These are phyloP conservation scores for Corythaixoides concolor DNA, from an alignment of 2,113 vertebrate genomes.

Conservation along the genomic window DNA sequence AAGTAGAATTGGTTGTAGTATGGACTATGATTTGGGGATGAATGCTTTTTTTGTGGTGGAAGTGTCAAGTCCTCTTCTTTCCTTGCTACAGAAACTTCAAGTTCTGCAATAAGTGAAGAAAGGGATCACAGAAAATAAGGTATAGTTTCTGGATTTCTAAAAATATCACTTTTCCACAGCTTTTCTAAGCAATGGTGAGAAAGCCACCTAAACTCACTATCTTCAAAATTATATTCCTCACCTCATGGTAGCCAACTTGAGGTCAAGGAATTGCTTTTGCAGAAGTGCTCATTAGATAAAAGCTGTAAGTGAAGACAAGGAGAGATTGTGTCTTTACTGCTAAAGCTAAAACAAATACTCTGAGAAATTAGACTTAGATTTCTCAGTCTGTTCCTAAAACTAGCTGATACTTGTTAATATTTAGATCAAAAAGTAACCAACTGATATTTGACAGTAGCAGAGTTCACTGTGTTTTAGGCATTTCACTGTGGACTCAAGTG, in stretches of 20 bases:
- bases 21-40: neutral
- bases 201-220: neutral
- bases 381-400: neutral
- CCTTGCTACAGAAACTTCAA: neutral
- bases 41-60: neutral
- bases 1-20: neutral
- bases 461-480: neutral
- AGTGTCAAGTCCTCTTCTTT: neutral
- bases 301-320: neutral
- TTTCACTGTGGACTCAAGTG: neutral
- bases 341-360: neutral
- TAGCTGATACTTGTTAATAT: neutral
- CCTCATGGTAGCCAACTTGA: neutral
- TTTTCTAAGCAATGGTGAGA: neutral
- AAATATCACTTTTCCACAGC: neutral
- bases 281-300: neutral
- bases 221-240: neutral
- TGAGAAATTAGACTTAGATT: neutral
- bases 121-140: neutral
- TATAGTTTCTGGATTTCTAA: neutral
- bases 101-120: neutral
- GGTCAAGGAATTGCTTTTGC: neutral
- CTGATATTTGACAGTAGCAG: neutral
- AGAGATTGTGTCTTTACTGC: neutral
- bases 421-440: neutral